phyloP scores from a whole-genome alignment of 2,797 vertebrate species.

The Pangasius larnaudii region DNA sequence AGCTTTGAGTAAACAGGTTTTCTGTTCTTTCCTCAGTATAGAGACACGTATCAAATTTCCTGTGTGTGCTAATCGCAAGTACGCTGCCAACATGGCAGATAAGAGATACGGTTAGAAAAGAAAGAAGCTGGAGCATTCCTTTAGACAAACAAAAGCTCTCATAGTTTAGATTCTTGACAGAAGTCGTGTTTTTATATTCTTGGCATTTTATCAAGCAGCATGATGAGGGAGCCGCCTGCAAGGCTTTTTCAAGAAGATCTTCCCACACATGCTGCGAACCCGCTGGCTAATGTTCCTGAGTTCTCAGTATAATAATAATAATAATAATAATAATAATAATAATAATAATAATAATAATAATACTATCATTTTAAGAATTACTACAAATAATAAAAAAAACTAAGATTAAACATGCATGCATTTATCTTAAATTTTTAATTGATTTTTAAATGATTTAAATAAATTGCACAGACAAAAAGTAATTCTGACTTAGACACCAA shows the following conservation, averaged over 20 bases:
- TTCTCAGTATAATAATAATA: neutral
- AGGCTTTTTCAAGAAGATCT: neutral
- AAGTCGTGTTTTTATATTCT: neutral
- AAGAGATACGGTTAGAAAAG: neutral
- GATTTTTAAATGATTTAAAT: too few relatives aligned
- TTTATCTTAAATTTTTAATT: neutral
- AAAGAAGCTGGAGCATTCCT: neutral
- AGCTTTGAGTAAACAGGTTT: neutral
- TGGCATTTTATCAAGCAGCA: slow-evolving; percentile 4
- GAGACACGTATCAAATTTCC: neutral
- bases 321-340: neutral
- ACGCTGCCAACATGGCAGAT: neutral
- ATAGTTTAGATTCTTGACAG: neutral
- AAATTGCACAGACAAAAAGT: too few relatives aligned
- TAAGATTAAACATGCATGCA: neutral
- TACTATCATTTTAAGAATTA: neutral
- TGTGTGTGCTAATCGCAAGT: neutral
- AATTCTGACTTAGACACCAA: neutral
- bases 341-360: neutral
- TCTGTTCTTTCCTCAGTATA: neutral
- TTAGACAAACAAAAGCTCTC: neutral
- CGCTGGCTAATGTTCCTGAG: neutral
- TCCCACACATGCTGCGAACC: slow-evolving; percentile 6
- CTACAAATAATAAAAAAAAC: neutral
- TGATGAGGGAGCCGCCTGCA: neutral